Percentiles rank a stretch among this genome's conserved stretches.
These are phyloP conservation scores for Hoplodrina ambigua DNA, from an alignment of 2,888 invertebrate genomes.

Conservation along the genomic window DNA sequence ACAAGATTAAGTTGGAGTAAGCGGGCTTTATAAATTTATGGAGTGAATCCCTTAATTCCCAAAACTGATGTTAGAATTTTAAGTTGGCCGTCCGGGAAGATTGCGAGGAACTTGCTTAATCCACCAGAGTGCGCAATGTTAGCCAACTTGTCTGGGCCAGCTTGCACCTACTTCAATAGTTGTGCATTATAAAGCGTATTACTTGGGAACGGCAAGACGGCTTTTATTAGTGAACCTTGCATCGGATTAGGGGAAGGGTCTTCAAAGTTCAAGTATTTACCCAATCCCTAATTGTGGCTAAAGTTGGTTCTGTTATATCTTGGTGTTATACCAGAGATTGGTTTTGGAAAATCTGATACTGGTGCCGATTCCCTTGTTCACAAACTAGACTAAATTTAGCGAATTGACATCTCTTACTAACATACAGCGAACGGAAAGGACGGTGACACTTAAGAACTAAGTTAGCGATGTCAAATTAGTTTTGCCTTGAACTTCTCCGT, in stretches of 20 bases:
- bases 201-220: conserved; percentile 26
- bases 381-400: too few species aligned
- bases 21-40: conserved; percentile 82
- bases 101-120: conserved; percentile 81
- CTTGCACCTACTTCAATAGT: conserved; percentile 60
- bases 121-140: conserved; percentile 73
- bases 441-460: too few species aligned
- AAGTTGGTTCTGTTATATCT: conserved; percentile 23
- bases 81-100: conserved; percentile 80
- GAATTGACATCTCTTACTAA: too few species aligned
- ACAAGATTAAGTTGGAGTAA: conserved; percentile 83
- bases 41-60: conserved; percentile 81
- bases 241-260: conserved; percentile 30
- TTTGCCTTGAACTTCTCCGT: too few species aligned
- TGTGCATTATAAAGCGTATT: conserved; percentile 57
- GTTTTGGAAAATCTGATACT: not conserved
- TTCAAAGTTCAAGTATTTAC: conserved; percentile 38
- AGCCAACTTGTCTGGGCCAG: conserved; percentile 63
- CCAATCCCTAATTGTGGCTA: conserved; percentile 40
- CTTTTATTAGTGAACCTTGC: conserved; percentile 54
- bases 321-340: conserved; percentile 2
- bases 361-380: too few species aligned
- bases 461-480: too few species aligned
- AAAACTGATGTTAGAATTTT: conserved; percentile 86
- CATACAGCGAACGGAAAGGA: too few species aligned